A percentile compares a stretch with the other conserved stretches of the same genome.
Conservation (phyloP, 2,888 invertebrate genomes). For the Drosophila antonietae region DNA sequence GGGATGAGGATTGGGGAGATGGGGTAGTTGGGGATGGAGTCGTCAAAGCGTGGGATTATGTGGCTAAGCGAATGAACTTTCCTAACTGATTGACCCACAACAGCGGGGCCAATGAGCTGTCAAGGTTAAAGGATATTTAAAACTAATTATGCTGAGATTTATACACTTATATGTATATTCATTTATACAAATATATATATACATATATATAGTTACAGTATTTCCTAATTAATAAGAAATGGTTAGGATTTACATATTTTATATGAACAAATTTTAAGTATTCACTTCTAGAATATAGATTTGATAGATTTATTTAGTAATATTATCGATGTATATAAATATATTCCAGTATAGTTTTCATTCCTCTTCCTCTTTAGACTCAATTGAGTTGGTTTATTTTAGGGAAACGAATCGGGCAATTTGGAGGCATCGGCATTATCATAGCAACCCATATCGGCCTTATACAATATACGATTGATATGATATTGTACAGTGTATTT, state of each 20-base stretch:
- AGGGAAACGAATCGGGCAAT: conserved; percentile 21
- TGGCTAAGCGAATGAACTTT: conserved; percentile 27
- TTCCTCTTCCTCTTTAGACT: neutral
- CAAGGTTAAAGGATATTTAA: conserved; percentile 26
- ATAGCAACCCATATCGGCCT: conserved; percentile 62
- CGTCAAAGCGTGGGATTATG: conserved; percentile 15
- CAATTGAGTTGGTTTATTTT: neutral
- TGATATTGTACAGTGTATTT: conserved; percentile 59
- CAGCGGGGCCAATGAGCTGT: conserved; percentile 22
- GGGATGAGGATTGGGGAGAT: neutral
- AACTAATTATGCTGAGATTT: neutral
- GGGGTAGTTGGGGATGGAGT: neutral
- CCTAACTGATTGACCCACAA: conserved; percentile 21
- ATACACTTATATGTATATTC: neutral
- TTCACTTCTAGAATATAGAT: neutral
- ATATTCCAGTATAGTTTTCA: neutral
- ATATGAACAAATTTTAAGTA: neutral
- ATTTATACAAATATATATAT: neutral
- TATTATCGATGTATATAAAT: neutral
- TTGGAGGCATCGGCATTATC: conserved; percentile 42
- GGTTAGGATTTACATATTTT: neutral
- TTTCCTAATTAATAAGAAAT: neutral
- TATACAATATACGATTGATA: conserved; percentile 57
- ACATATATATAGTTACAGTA: neutral
- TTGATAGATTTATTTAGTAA: neutral